Conservation (phyloP, 2,113 vertebrate species). For the Lagopus muta region DNA sequence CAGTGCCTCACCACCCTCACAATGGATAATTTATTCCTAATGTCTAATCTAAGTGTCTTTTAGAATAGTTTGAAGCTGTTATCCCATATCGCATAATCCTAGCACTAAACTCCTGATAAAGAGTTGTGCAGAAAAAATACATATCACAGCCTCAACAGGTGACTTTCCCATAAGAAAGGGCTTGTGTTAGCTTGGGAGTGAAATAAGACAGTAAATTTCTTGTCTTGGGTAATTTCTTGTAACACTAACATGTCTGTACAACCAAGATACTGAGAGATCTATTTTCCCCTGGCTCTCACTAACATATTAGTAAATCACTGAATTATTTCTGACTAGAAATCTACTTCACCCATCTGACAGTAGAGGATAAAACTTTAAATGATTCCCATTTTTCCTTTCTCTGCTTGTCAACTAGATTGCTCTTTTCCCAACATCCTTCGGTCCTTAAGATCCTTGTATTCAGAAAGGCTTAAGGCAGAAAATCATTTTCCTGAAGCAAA, state of each 20-base stretch:
- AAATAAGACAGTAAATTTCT: neutral
- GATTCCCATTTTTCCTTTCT: neutral
- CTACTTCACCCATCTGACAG: fast-evolving
- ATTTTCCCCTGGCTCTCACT: neutral
- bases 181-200: neutral
- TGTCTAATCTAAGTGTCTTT: neutral
- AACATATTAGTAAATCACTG: fast-evolving
- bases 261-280: neutral
- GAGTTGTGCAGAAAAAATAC: too few species aligned
- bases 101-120: neutral
- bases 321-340: neutral
- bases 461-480: neutral
- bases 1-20: neutral
- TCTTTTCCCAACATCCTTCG: neutral
- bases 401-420: neutral
- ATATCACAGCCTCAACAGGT: too few species aligned
- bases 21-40: neutral
- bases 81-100: neutral
- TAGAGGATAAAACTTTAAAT: neutral
- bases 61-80: neutral
- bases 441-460: neutral
- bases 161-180: too few species aligned
- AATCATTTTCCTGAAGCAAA: neutral
- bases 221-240: neutral
- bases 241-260: neutral